phyloP scores from a whole-genome alignment of 2,113 vertebrate species.

The Megaceryle torquata region DNA sequence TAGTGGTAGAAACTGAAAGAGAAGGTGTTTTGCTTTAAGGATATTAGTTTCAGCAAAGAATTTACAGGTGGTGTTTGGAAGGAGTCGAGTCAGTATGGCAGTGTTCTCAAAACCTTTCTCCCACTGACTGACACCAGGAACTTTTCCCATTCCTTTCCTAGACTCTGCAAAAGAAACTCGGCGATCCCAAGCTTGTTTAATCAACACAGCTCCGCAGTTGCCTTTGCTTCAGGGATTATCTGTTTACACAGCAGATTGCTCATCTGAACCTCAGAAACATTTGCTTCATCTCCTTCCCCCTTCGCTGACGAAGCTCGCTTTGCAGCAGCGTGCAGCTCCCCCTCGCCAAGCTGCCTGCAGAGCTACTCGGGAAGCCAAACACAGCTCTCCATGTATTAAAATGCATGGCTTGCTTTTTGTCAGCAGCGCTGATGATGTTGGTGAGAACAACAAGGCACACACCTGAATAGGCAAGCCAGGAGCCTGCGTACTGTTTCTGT shows the following conservation, averaged over 20 bases:
- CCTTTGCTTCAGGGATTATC: background rate
- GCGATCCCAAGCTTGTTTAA: background rate
- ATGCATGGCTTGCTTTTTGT: background rate
- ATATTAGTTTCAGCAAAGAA: background rate
- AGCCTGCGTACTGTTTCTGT: background rate
- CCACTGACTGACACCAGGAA: too few species aligned
- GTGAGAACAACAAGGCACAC: background rate
- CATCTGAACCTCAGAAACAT: background rate
- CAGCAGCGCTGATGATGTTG: background rate
- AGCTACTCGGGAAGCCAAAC: background rate
- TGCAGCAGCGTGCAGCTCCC: background rate
- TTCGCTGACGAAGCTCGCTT: rapidly evolving
- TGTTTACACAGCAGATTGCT: background rate
- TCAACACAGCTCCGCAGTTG: background rate
- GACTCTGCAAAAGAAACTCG: background rate
- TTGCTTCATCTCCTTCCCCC: background rate
- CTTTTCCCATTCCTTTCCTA: background rate
- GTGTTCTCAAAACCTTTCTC: background rate
- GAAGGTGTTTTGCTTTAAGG: background rate
- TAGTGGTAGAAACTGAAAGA: background rate
- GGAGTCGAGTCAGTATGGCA: background rate
- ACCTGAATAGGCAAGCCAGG: background rate
- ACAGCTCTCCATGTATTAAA: background rate
- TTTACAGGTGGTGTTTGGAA: background rate
- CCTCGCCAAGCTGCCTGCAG: background rate